Base-by-base conservation (phyloP, 2,797 vertebrate species). In the Amblyraja radiata region DNA sequence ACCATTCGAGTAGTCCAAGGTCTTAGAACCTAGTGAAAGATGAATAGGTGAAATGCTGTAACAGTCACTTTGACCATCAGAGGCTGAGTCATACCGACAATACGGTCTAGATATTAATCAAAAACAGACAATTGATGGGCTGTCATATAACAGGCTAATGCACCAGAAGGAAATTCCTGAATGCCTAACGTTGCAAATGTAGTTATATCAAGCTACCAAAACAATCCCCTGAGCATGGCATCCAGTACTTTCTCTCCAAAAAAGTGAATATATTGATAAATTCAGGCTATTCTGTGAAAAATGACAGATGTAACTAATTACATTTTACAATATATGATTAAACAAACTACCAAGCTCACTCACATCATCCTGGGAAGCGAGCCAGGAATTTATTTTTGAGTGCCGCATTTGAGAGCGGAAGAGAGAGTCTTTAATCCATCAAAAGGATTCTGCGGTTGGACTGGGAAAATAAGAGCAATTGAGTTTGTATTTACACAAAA, bases 1-100 rank as follows among this genome's bases (percentile, higher is more conserved):
- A 73, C 99, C 98, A 68, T 99, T 99, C 93, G 98, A 97, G 94
- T 99, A 99, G 93, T 99, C 99, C 94, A 99, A 94, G 0, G 98
- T 96, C 96, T 99, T 99, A 39, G 99, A 99, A 94, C 99, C 99
- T 99, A 93, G 94, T 95, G 93, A 94, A 94, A 63, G 73, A 18
- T 93, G 93, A 94, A 94, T 94, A 91, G 93, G 94, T 16, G 93
- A 93, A 95, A 93, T 71, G 94, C 93, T 93, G 93, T 4, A 90
- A 81, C 54, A 76, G 23, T 95, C 93, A 94, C 93, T 54, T 14
- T 76, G n/a, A 46, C 32, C 88, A 90, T 84, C 54, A 76, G 39
- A 18, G 13, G 11, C 39, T 25, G 73, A 73, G 3, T 39, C 65
- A 91, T 25, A 39, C 4, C 9, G 39, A 9, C 6, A 46, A 74